Conservation (phyloP, 2,797 vertebrate species). For the Danio aesculapii region DNA sequence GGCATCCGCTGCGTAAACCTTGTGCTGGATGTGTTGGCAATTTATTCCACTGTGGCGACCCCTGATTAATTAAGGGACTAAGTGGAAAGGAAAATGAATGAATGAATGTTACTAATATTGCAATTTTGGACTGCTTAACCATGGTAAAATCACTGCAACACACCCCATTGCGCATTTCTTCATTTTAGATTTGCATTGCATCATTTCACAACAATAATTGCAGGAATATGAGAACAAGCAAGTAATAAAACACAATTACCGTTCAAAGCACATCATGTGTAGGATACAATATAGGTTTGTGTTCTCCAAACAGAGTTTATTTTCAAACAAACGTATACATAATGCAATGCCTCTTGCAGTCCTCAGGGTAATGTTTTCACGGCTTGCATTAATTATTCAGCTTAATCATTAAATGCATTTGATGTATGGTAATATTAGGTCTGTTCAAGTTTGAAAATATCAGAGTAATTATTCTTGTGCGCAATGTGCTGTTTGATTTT, state of each 20-base stretch:
- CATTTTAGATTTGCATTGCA: conserved; percentile 15
- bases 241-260: not conserved
- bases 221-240: not conserved
- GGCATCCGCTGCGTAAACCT: too few relatives aligned
- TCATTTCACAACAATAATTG: not conserved
- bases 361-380: conserved; percentile 69
- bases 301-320: not conserved
- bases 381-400: conserved; percentile 75
- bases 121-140: not conserved
- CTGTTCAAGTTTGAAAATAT: conserved; percentile 53
- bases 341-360: not conserved
- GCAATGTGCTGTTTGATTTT: conserved; percentile 70
- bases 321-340: not conserved
- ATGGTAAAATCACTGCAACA: not conserved
- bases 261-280: not conserved
- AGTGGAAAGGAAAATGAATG: too few relatives aligned
- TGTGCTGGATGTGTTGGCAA: too few relatives aligned
- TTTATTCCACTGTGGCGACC: too few relatives aligned
- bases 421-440: conserved; percentile 60
- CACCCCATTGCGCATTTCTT: not conserved
- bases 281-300: conserved; percentile 4
- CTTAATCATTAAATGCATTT: conserved; percentile 72
- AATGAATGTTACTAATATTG: too few relatives aligned
- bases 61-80: too few relatives aligned
- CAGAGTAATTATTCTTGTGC: conserved; percentile 54